A percentile compares a stretch with the other conserved stretches of the same genome.
These are phyloP conservation scores for Periplaneta americana DNA, from an alignment of 1,140 invertebrate genomes.

Conservation along the genomic window DNA sequence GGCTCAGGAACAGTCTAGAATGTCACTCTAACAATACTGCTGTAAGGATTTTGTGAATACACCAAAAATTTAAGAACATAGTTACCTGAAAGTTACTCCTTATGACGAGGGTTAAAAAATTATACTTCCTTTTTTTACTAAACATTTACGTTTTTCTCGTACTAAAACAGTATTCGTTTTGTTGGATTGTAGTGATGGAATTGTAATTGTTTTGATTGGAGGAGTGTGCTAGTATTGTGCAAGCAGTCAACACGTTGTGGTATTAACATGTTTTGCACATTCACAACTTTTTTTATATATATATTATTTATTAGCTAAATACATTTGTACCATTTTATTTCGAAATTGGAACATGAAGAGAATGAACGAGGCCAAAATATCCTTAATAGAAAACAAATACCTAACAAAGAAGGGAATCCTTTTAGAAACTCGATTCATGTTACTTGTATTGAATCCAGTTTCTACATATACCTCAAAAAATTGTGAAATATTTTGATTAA, in stretches of 20 bases:
- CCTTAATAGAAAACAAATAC: background rate
- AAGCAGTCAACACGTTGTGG: background rate
- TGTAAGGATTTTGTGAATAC: no score
- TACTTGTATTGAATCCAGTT: background rate
- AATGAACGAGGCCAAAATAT: background rate
- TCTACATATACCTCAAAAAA: background rate
- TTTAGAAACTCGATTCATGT: background rate
- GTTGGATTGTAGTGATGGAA: background rate
- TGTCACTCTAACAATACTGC: no score
- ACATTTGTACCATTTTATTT: background rate
- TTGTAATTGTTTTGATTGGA: no score
- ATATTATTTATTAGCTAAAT: background rate
- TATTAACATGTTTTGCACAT: background rate
- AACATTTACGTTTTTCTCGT: no score
- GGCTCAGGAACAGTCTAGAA: no score
- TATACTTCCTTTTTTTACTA: no score
- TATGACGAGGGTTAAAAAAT: no score
- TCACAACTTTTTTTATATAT: background rate
- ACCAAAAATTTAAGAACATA: no score
- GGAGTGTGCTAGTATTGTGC: background rate
- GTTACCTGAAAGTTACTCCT: no score
- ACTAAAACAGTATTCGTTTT: background rate
- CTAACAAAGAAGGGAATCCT: background rate
- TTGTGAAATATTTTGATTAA: background rate
- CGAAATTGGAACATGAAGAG: background rate